Evolutionary conservation across 2,113 vertebrate genomes (phyloP), one percentile per base, ranked within the genome.

Genomic region (Corythoichthys haematopterus): DNA sequence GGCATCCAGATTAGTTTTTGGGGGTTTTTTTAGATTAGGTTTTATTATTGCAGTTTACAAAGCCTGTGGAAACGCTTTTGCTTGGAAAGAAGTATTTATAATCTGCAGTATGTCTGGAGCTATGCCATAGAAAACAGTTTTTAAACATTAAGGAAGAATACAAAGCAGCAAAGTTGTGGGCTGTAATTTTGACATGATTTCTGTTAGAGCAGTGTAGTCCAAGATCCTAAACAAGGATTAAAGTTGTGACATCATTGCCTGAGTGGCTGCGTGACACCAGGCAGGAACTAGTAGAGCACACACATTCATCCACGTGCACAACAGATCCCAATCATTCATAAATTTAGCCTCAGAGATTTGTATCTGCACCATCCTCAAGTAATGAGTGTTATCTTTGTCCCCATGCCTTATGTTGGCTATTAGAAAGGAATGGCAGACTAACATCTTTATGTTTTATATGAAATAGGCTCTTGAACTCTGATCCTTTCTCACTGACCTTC

Each of bases 311-410:
- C 88, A 88, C 78, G 77, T 89, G 83, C 71, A 75, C 74, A 66
- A 72, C 70, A 80, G 87, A 91, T 91, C 80, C 76, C 86, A 90
- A 89, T 91, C 86, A 92, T 89, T 89, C 85, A 91, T 83, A 89
- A 90, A 90, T 84, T 77, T 81, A 78, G 71, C 77, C 52, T 10
- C 65, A 43, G 72, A 85, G 79, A 82, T 84, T 71, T 62, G 67
- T 70, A 83, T 88, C 87, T 56, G 16, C 38, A n/a, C 70, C 50
- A 57, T 83, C 75, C 74, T 36, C 78, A 77, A 69, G 65, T 57
- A 64, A 64, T 75, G 63, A 53, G 62, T 71, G 60, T 81, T 81
- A 81, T 83, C 81, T 83, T 14, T 66, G 58, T 60, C 67, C 69
- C 59, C 66, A 55, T 14, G 38, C 60, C 40, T 62, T 20, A 20